Percentiles rank a stretch among this genome's conserved stretches.
Evolutionary conservation across 1,140 invertebrate species (phyloP).

Genomic region (Paraescarpia echinospica): DNA sequence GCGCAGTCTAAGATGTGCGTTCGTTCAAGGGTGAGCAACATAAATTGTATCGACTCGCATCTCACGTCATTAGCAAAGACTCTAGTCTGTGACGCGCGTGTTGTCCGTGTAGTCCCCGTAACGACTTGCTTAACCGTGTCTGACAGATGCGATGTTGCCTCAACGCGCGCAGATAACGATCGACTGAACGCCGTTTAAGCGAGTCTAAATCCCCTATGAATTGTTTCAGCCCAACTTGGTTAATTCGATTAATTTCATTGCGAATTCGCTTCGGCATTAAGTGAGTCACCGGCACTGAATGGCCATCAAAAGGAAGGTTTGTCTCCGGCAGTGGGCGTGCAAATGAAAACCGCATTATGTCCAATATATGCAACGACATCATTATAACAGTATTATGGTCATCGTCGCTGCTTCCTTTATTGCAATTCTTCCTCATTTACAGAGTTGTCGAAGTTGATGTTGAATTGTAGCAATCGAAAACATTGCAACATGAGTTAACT

Average conservation of each 20-base stretch:
- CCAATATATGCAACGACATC: neutral
- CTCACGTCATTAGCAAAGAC: neutral
- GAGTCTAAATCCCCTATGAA: neutral
- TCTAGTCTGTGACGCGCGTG: neutral
- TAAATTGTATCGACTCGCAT: neutral
- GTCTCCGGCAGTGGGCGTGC: neutral
- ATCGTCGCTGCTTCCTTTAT: no score
- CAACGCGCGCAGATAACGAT: neutral
- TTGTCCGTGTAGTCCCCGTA: neutral
- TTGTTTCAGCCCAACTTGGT: neutral
- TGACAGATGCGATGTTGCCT: neutral
- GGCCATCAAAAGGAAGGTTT: neutral
- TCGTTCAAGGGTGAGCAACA: neutral
- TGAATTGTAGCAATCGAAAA: no score
- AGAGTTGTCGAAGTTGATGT: no score
- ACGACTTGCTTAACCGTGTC: neutral
- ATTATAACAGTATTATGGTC: no score
- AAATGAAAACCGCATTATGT: neutral
- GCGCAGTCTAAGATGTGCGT: neutral
- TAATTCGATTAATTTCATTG: conserved; percentile 6
- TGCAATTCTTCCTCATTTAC: no score
- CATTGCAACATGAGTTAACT: no score
- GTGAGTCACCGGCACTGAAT: neutral
- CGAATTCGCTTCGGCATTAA: neutral
- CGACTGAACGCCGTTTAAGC: neutral